These are phyloP conservation scores for Hemiprocne comata DNA, from an alignment of 2,113 vertebrate genomes.

Conservation along the genomic window DNA sequence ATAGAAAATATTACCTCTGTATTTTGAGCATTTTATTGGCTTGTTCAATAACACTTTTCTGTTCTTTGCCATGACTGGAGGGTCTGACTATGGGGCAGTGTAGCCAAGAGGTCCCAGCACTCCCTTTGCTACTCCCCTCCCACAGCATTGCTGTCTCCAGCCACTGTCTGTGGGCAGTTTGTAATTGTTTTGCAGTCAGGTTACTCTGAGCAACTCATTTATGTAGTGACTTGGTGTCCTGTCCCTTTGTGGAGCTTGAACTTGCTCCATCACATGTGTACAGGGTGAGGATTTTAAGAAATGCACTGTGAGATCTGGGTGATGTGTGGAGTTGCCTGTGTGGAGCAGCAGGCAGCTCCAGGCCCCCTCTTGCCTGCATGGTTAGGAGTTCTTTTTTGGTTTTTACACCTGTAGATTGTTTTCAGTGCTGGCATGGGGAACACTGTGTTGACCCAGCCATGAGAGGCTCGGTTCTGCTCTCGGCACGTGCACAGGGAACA, in stretches of 20 bases:
- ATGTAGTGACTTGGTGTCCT: rapidly evolving
- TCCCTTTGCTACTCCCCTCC: neutral
- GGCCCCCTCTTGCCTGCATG: rapidly evolving
- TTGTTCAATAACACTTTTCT: neutral
- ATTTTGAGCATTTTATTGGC: neutral
- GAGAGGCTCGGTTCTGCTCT: neutral
- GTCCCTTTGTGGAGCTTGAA: neutral
- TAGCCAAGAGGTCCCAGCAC: neutral
- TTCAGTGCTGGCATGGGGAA: neutral
- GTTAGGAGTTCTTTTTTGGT: neutral
- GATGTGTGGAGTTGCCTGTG: rapidly evolving
- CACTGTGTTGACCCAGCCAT: neutral
- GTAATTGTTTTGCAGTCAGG: rapidly evolving
- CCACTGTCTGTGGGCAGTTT: rapidly evolving
- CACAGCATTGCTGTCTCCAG: rapidly evolving
- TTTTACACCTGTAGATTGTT: rapidly evolving
- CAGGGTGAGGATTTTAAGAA: rapidly evolving
- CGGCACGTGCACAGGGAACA: rapidly evolving
- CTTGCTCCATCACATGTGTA: rapidly evolving
- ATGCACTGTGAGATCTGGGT: rapidly evolving
- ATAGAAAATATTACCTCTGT: neutral
- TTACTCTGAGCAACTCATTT: neutral
- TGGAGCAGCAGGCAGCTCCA: neutral
- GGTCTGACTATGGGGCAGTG: rapidly evolving
- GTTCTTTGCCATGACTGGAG: neutral